Percentiles rank a stretch among this genome's conserved stretches.
phyloP scores from a whole-genome alignment of 2,888 invertebrate genomes.

The Leptinotarsa haldemani region DNA sequence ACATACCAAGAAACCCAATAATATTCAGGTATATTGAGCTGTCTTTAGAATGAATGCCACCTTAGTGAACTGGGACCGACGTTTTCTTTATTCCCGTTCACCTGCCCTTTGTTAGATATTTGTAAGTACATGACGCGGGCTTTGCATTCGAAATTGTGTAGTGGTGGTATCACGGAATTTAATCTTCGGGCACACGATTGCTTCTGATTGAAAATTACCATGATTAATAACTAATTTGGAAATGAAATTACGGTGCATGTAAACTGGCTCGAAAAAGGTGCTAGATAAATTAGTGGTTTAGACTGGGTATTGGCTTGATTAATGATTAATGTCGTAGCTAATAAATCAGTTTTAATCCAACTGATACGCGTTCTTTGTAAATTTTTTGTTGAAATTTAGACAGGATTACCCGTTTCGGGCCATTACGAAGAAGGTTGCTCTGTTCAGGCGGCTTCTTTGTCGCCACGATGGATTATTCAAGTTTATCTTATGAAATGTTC shows the following conservation, averaged over 20 bases:
- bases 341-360: conserved; percentile 18
- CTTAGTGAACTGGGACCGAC: conserved; percentile 1
- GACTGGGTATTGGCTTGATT: conserved; percentile 15
- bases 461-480: not conserved
- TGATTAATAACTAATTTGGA: conserved; percentile 39
- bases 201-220: conserved; percentile 34
- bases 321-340: conserved; percentile 14
- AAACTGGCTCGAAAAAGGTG: conserved; percentile 21
- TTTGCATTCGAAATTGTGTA: conserved; percentile 35
- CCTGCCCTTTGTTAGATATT: conserved; percentile 41
- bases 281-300: conserved; percentile 13
- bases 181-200: conserved; percentile 34
- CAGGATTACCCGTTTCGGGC: conserved; percentile 6
- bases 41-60: conserved; percentile 12
- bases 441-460: conserved; percentile 7
- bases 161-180: conserved; percentile 37
- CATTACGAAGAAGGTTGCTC: not conserved
- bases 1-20: conserved; percentile 42
- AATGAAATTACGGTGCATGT: conserved; percentile 22
- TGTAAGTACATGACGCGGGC: conserved; percentile 38
- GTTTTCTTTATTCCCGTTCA: conserved; percentile 40
- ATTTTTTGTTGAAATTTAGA: conserved; percentile 1
- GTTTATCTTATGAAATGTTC: not conserved
- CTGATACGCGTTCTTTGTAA: conserved; percentile 4
- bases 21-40: conserved; percentile 35